Evolutionary conservation across 2,113 vertebrate genomes (phyloP).

Genomic region (Carlito syrichta): DNA sequence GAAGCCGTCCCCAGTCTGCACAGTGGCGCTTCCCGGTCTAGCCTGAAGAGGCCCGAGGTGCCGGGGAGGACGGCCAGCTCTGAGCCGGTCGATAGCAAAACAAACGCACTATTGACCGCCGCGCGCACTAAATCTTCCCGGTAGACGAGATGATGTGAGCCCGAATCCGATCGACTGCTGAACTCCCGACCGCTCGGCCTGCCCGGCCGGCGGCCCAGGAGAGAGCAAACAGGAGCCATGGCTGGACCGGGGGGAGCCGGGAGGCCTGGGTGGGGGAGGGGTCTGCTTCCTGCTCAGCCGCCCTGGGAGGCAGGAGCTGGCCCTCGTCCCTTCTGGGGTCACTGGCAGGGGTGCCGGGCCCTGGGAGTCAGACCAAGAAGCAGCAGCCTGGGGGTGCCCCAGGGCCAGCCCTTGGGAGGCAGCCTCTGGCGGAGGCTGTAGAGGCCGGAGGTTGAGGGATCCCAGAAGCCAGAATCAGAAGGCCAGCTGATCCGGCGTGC

Average conservation of each 20-base stretch:
- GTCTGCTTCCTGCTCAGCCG: background rate
- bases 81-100: constrained; percentile 66
- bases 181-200: background rate
- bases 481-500: background rate
- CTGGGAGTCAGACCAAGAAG: background rate
- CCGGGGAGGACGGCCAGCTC: background rate
- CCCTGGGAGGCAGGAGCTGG: background rate
- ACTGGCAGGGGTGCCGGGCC: too few species aligned
- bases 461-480: constrained; percentile 34
- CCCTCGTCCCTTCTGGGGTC: too few species aligned
- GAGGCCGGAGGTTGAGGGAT: background rate
- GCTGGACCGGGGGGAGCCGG: fast-evolving
- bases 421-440: background rate
- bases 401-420: background rate
- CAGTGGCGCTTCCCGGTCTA: background rate
- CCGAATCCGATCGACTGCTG: constrained; percentile 31
- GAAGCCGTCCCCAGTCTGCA: background rate
- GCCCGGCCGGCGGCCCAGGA: background rate
- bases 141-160: constrained; percentile 68
- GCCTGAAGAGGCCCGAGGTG: background rate
- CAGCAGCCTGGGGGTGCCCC: background rate
- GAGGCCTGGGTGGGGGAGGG: fast-evolving
- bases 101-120: constrained; percentile 70
- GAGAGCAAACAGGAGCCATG: background rate
- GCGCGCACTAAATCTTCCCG: constrained; percentile 57